Percentiles rank a stretch among this genome's conserved stretches.
These are phyloP conservation scores for Phymanthus crucifer DNA, from an alignment of 92 coral and sea anemone species.

Conservation along the genomic window DNA sequence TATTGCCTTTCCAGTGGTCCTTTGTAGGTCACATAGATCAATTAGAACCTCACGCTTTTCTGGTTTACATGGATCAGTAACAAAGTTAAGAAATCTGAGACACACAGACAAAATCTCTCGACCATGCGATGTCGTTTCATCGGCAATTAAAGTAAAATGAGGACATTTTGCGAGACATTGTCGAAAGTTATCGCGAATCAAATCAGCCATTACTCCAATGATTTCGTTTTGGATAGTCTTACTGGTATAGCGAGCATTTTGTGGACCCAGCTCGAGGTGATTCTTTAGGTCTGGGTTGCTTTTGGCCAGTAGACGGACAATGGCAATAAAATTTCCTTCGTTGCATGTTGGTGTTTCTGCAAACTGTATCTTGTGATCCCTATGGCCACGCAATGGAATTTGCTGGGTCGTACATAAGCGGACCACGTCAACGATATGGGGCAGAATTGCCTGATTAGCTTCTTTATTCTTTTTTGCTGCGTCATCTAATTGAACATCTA, in stretches of 20 bases:
- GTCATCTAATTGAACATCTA: conserved; percentile 52
- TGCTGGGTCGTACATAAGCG: conserved; percentile 58
- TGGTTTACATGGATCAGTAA: conserved; percentile 52
- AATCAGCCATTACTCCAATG: conserved; percentile 51
- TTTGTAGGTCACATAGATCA: conserved; percentile 52
- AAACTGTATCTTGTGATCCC: conserved; percentile 68
- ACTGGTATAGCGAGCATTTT: conserved; percentile 66
- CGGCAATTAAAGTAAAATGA: conserved; percentile 58
- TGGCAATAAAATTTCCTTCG: conserved; percentile 57
- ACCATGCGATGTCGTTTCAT: conserved; percentile 66
- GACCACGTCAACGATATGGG: conserved; percentile 65
- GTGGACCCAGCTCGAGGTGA: conserved; percentile 55
- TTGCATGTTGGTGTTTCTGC: conserved; percentile 46
- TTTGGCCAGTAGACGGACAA: conserved; percentile 52
- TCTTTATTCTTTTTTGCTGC: conserved; percentile 8
- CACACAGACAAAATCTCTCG: conserved; percentile 63
- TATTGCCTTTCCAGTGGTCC: conserved; percentile 59
- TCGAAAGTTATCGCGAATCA: conserved; percentile 54
- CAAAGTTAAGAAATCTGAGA: conserved; percentile 59
- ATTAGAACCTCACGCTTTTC: conserved; percentile 59
- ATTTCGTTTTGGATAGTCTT: conserved; percentile 69
- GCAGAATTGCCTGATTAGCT: conserved; percentile 63
- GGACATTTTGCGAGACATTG: conserved; percentile 57
- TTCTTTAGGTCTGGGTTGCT: conserved; percentile 57
- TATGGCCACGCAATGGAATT: conserved; percentile 67